These are phyloP conservation scores for Malthinus flaveolus DNA, from an alignment of 2,888 invertebrate genomes.

Conservation along the genomic window DNA sequence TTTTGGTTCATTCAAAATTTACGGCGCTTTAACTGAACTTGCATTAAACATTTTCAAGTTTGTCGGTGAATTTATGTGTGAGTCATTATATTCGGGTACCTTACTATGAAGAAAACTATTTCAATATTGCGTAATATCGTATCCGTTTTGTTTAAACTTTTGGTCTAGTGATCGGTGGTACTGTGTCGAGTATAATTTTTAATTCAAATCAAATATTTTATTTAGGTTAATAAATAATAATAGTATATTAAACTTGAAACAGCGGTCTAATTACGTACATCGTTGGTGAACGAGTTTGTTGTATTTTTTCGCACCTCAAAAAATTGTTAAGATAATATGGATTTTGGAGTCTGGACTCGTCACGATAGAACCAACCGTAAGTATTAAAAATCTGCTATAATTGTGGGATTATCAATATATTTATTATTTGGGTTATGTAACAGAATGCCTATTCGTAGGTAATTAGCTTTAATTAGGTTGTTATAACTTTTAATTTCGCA, in stretches of 20 bases:
- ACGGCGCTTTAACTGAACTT: too few species aligned
- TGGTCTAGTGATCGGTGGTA: background rate
- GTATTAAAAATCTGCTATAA: constrained; percentile 22
- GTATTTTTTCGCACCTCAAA: background rate
- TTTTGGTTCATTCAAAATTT: too few species aligned
- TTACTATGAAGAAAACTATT: constrained; percentile 9
- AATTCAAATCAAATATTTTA: too few species aligned
- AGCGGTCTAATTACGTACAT: background rate
- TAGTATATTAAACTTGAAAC: background rate
- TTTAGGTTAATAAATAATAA: background rate
- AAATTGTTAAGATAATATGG: constrained; percentile 28
- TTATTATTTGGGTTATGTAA: background rate
- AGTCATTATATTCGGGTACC: background rate
- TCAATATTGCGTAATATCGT: constrained; percentile 9
- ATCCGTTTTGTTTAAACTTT: background rate
- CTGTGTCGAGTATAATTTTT: too few species aligned
- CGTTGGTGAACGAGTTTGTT: background rate
- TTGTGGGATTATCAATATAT: background rate
- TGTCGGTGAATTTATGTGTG: background rate
- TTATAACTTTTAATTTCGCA: too few species aligned
- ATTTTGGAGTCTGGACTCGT: constrained; percentile 33
- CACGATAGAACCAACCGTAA: constrained; percentile 37
- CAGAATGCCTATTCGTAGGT: too few species aligned
- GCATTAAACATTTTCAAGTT: background rate
- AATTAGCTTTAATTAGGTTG: too few species aligned